phyloP scores from a whole-genome alignment of 1,140 invertebrate genomes.

The Kradibia gibbosae region DNA sequence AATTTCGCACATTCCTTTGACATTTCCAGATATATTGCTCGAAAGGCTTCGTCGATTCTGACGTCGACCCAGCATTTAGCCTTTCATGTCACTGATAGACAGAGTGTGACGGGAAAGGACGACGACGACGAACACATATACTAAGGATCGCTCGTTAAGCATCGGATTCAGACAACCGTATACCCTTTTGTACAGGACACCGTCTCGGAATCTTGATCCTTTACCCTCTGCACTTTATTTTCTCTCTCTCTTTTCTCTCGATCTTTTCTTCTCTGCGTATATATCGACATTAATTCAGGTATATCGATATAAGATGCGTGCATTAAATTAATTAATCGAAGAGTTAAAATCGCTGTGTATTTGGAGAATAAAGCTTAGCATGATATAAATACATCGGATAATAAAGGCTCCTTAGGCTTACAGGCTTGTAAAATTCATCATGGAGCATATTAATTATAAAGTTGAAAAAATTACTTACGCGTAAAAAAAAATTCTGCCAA shows the following conservation, averaged over 20 bases:
- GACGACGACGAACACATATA: slow-evolving; percentile 4
- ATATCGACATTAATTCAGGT: background rate
- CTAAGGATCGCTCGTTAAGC: slow-evolving; percentile 44
- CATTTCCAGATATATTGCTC: slow-evolving; percentile 13
- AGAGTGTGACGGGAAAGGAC: background rate
- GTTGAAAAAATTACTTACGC: too few relatives aligned
- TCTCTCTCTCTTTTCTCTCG: background rate
- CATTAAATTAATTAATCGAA: background rate
- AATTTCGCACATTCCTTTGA: slow-evolving; percentile 31
- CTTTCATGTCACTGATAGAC: slow-evolving; percentile 27
- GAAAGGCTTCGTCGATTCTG: slow-evolving; percentile 25
- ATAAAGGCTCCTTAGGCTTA: background rate
- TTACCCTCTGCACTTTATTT: background rate
- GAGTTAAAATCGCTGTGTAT: slow-evolving; percentile 24
- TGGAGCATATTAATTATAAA: too few relatives aligned
- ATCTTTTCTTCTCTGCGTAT: background rate
- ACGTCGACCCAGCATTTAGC: slow-evolving; percentile 30
- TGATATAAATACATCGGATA: background rate
- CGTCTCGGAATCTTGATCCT: slow-evolving; percentile 32
- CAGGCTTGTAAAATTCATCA: too few relatives aligned
- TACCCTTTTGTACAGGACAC: background rate
- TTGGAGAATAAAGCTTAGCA: background rate
- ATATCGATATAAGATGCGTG: background rate
- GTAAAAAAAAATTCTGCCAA: too few relatives aligned
- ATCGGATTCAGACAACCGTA: slow-evolving; percentile 41